A percentile compares a stretch with the other conserved stretches of the same genome.
phyloP scores from a whole-genome alignment of 2,888 invertebrate species.

The Noctua comes region DNA sequence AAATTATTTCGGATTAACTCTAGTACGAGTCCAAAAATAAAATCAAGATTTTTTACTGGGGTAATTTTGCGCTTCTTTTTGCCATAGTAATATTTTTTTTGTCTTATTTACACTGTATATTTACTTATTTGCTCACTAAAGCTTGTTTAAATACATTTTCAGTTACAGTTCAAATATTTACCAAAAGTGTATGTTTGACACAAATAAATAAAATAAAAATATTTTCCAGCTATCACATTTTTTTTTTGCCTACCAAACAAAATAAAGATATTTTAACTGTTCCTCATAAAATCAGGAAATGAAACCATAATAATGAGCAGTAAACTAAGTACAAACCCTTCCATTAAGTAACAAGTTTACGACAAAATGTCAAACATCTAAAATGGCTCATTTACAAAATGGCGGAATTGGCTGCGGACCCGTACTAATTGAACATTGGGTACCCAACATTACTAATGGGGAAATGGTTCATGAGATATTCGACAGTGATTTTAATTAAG shows the following conservation, averaged over 20 bases:
- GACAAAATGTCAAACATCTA: slow-evolving; percentile 59
- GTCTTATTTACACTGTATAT: not conserved
- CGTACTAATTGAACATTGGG: slow-evolving; percentile 55
- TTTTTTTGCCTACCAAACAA: not conserved
- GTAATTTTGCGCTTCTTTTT: not conserved
- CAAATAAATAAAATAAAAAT: not conserved
- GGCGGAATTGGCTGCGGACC: slow-evolving; percentile 17
- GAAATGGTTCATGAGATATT: slow-evolving; percentile 39
- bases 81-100: not conserved
- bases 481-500: slow-evolving; percentile 35
- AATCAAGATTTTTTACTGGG: not conserved
- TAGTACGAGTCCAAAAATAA: not conserved
- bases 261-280: not conserved
- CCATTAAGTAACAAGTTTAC: slow-evolving; percentile 47
- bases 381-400: slow-evolving; percentile 56
- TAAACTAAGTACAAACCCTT: slow-evolving; percentile 5
- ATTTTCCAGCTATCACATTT: not conserved
- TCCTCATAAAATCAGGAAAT: not conserved
- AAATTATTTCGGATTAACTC: slow-evolving; percentile 24
- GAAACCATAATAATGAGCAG: not conserved
- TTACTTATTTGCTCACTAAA: not conserved
- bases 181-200: not conserved
- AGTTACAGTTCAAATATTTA: not conserved
- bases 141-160: not conserved
- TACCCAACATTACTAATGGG: slow-evolving; percentile 45